Conservation (phyloP, 2,113 vertebrate species). For the Malurus cyaneus region DNA sequence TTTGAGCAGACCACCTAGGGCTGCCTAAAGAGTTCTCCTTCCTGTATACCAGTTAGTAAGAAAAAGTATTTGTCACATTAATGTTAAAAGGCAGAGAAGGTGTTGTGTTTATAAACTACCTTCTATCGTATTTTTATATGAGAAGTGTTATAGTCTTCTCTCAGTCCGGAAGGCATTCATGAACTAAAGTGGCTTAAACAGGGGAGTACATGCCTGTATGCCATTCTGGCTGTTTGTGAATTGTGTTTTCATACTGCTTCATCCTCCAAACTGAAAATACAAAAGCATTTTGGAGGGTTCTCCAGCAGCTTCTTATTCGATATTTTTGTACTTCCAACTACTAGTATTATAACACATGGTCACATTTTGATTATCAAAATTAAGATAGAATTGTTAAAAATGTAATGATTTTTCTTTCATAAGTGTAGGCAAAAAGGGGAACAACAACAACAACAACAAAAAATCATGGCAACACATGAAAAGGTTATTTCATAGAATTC, state of each 20-base stretch:
- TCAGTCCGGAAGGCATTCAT: background rate
- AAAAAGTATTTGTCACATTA: background rate
- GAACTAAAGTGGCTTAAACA: background rate
- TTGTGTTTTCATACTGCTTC: background rate
- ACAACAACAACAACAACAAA: background rate
- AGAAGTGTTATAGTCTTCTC: background rate
- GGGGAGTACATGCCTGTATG: rapidly evolving
- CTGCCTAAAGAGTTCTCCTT: background rate
- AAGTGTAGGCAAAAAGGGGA: background rate
- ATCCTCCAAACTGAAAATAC: background rate
- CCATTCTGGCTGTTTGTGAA: background rate
- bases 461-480: background rate
- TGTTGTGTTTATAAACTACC: background rate
- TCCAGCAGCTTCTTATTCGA: background rate
- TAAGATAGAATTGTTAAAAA: background rate
- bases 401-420: background rate
- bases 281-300: background rate
- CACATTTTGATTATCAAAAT: background rate
- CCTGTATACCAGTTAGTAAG: background rate
- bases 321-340: background rate
- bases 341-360: background rate
- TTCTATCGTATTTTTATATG: background rate
- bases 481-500: constrained; percentile 1
- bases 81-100: background rate
- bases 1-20: background rate